Conservation (phyloP, 2,888 invertebrate genomes). For the Amphipoea oculea region DNA sequence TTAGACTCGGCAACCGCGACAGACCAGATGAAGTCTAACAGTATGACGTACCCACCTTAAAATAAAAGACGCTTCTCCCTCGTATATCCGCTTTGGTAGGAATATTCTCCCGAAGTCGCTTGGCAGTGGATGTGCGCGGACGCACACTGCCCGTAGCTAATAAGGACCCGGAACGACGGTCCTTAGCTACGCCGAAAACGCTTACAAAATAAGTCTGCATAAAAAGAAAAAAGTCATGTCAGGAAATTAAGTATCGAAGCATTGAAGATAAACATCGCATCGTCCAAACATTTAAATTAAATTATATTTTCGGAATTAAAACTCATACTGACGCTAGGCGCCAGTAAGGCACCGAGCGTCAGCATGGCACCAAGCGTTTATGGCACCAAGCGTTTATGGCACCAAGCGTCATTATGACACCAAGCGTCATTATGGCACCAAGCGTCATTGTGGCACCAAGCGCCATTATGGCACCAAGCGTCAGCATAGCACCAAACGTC, state of each 20-base stretch:
- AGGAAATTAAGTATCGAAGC: neutral
- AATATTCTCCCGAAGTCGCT: slow-evolving; percentile 81
- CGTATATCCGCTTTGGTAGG: slow-evolving; percentile 79
- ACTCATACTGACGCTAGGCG: neutral
- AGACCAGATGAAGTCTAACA: neutral
- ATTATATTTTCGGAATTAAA: neutral
- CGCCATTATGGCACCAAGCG: too few relatives aligned
- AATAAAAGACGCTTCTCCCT: slow-evolving; percentile 82
- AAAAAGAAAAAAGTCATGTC: neutral
- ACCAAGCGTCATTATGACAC: neutral
- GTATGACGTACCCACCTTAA: slow-evolving; percentile 77
- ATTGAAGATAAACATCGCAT: neutral
- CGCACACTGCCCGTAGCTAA: slow-evolving; percentile 81
- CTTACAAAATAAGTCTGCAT: slow-evolving; percentile 85
- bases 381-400: too few relatives aligned
- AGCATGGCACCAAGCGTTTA: neutral
- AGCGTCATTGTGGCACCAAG: too few relatives aligned
- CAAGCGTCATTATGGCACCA: neutral
- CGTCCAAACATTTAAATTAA: neutral
- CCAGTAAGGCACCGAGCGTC: neutral
- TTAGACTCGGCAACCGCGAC: neutral
- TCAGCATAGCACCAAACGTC: too few relatives aligned
- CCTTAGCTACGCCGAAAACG: slow-evolving; percentile 82
- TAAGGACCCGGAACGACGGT: slow-evolving; percentile 81
- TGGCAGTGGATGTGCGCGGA: slow-evolving; percentile 82